Conservation (phyloP, 2,113 vertebrate genomes). For the Campylomormyrus tamandua region DNA sequence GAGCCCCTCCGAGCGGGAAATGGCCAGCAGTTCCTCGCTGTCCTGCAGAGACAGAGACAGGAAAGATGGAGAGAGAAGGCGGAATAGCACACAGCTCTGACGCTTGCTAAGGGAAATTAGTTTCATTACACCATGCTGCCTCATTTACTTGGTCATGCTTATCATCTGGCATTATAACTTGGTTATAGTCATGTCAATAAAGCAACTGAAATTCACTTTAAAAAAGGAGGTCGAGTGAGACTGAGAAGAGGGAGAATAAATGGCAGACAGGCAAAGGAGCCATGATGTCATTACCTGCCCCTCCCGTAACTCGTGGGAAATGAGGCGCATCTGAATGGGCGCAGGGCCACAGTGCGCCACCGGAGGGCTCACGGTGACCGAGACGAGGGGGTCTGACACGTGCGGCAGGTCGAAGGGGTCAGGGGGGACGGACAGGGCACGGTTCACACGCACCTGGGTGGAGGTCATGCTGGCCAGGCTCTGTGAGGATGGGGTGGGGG, state of each 20-base stretch:
- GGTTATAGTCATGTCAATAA: background rate
- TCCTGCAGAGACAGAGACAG: slow-evolving; percentile 54
- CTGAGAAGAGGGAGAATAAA: background rate
- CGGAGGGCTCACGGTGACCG: slow-evolving; percentile 67
- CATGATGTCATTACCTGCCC: slow-evolving; percentile 66
- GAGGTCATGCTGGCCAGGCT: slow-evolving; percentile 77
- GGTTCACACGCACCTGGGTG: slow-evolving; percentile 72
- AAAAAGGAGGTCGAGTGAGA: background rate
- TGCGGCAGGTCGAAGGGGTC: slow-evolving; percentile 72
- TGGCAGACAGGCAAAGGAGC: background rate
- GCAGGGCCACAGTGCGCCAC: slow-evolving; percentile 69
- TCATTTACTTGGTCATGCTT: background rate
- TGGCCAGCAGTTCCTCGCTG: slow-evolving; percentile 63
- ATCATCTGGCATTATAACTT: background rate
- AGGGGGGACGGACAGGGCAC: slow-evolving; percentile 69
- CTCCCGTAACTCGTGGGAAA: slow-evolving; percentile 78
- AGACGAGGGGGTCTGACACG: slow-evolving; percentile 58
- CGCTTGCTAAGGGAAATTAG: background rate
- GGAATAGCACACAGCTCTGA: background rate
- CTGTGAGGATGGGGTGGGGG: slow-evolving; percentile 43
- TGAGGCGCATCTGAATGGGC: slow-evolving; percentile 74
- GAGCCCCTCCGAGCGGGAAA: slow-evolving; percentile 67
- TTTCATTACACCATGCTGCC: background rate
- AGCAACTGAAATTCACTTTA: background rate
- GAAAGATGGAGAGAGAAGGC: background rate